Evolutionary conservation across 2,797 vertebrate species (phyloP).

Genomic region (Tokudaia tokunoshimensis): DNA sequence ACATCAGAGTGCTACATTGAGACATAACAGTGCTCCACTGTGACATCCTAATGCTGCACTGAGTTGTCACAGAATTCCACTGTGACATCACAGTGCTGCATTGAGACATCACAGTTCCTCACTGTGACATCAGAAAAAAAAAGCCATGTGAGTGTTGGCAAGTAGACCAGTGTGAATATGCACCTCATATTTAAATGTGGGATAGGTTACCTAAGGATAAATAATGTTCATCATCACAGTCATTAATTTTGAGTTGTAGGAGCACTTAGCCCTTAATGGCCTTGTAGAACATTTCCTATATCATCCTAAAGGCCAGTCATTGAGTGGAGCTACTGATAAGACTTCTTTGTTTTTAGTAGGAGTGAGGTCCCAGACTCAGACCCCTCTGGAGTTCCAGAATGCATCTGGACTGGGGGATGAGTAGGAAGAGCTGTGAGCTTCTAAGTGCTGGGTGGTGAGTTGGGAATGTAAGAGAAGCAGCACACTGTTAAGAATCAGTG

Average conservation of each 20-base stretch:
- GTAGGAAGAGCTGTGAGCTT: background rate
- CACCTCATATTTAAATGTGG: background rate
- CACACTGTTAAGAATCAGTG: background rate
- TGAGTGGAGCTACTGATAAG: background rate
- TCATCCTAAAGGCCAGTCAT: constrained; percentile 14
- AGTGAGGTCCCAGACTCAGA: background rate
- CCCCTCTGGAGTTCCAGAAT: background rate
- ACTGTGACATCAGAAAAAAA: background rate
- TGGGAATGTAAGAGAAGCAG: background rate
- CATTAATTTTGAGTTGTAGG: constrained; percentile 52
- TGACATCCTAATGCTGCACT: too few relatives aligned
- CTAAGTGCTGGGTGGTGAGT: background rate
- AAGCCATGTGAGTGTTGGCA: background rate
- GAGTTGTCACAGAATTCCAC: too few relatives aligned
- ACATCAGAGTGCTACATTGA: too few relatives aligned
- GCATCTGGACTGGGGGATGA: background rate
- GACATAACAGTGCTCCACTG: too few relatives aligned
- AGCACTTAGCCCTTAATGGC: constrained; percentile 1
- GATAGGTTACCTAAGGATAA: background rate
- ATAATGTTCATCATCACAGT: background rate
- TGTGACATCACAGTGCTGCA: too few relatives aligned
- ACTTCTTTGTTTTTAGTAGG: background rate
- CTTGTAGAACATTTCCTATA: background rate
- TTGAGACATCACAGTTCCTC: too few relatives aligned
- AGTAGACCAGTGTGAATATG: background rate